Percentiles rank a stretch among this genome's conserved stretches.
Evolutionary conservation across 1,140 invertebrate species (phyloP).

Genomic region (Mya arenaria): DNA sequence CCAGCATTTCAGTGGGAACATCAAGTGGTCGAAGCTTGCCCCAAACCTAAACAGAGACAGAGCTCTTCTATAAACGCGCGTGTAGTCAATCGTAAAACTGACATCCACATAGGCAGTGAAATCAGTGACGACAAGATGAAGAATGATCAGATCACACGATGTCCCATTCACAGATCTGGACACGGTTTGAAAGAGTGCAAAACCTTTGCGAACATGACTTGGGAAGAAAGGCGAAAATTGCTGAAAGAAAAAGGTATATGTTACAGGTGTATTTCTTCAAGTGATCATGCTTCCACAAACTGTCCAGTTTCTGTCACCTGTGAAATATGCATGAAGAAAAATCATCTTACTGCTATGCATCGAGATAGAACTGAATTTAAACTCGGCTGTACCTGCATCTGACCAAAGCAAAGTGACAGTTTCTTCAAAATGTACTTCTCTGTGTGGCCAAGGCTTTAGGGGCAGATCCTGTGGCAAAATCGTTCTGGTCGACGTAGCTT

Average conservation of each 20-base stretch:
- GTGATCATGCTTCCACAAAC: background rate
- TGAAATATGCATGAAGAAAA: too few relatives aligned
- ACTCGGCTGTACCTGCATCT: too few relatives aligned
- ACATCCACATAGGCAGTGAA: background rate
- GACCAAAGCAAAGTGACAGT: too few relatives aligned
- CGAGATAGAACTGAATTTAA: too few relatives aligned
- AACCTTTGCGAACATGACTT: constrained; percentile 21
- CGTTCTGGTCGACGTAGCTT: constrained; percentile 37
- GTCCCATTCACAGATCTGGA: constrained; percentile 12
- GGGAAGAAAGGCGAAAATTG: too few relatives aligned
- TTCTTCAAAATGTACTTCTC: background rate
- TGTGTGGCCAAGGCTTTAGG: background rate
- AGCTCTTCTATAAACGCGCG: background rate
- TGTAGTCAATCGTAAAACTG: background rate
- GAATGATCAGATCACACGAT: background rate
- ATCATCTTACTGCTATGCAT: too few relatives aligned
- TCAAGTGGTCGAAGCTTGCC: background rate
- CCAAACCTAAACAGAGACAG: background rate
- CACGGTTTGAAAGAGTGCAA: constrained; percentile 20
- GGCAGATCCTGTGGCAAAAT: constrained; percentile 56
- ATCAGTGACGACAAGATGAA: background rate
- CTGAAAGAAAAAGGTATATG: background rate
- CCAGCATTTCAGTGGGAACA: background rate
- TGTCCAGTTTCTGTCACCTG: background rate
- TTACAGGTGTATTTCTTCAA: background rate